These are phyloP conservation scores for Barbus barbus DNA, from an alignment of 2,113 vertebrate genomes.

Conservation along the genomic window DNA sequence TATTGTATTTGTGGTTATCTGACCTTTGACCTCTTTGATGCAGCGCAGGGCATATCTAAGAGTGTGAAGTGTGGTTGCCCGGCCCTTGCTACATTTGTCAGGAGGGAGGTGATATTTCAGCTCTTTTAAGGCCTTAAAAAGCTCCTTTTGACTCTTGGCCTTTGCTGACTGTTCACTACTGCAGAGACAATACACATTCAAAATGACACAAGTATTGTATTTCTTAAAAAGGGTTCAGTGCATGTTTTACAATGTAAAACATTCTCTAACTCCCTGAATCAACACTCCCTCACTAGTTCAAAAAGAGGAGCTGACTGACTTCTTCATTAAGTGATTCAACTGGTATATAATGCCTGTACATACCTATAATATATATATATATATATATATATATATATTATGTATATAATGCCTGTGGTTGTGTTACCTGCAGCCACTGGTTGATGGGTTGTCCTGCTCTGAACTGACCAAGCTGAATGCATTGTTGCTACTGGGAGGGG, in stretches of 20 bases:
- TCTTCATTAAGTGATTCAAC: no score
- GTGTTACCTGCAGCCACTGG: slow-evolving; percentile 78
- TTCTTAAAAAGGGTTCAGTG: slow-evolving; percentile 2
- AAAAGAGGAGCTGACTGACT: not conserved
- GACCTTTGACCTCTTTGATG: slow-evolving; percentile 86
- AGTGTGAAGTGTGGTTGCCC: slow-evolving; percentile 74
- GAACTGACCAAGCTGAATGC: slow-evolving; percentile 77
- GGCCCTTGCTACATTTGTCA: slow-evolving; percentile 79
- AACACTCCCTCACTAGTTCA: not conserved
- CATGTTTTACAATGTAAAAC: not conserved
- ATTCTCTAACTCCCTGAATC: not conserved
- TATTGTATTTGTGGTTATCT: no score
- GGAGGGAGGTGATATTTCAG: slow-evolving; percentile 81
- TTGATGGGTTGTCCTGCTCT: slow-evolving; percentile 74
- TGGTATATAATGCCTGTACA: no score
- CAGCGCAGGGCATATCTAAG: slow-evolving; percentile 81
- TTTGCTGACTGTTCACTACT: slow-evolving; percentile 81
- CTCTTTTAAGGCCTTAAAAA: slow-evolving; percentile 79
- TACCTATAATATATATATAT: no score
- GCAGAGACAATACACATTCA: slow-evolving; percentile 41
- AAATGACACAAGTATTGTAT: slow-evolving; percentile 5
- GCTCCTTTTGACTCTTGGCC: slow-evolving; percentile 78
- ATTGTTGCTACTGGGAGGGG: slow-evolving; percentile 69
- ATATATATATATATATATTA: no score
- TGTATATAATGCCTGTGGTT: not conserved